Evolutionary conservation across 2,888 invertebrate genomes (phyloP).

Genomic region (Chloromyia formosa): DNA sequence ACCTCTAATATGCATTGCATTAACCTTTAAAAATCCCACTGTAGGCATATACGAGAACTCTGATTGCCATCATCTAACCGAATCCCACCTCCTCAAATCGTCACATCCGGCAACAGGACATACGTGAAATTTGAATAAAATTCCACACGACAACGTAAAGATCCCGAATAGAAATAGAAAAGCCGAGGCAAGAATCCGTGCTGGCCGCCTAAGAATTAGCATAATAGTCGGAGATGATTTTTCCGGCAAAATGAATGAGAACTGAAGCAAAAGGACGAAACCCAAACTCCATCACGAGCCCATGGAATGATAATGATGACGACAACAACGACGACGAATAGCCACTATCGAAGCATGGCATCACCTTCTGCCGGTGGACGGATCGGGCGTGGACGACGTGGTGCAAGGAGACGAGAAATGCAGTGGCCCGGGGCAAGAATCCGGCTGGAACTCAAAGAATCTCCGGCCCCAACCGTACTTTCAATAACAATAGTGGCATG

Average conservation of each 20-base stretch:
- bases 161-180: not conserved
- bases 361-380: not conserved
- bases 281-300: not conserved
- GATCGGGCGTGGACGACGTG: too few species aligned
- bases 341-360: constrained; percentile 8
- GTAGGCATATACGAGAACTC: not conserved
- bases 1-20: not conserved
- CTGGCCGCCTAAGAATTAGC: too few species aligned
- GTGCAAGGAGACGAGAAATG: not conserved
- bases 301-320: constrained; percentile 5
- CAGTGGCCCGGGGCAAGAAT: constrained; percentile 22
- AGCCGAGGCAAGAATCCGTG: constrained; percentile 2
- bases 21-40: not conserved
- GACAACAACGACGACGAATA: not conserved
- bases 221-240: not conserved
- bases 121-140: constrained; percentile 13
- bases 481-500: constrained; percentile 38
- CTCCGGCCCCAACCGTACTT: not conserved
- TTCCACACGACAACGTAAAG: not conserved
- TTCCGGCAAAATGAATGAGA: constrained; percentile 11
- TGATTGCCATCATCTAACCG: not conserved
- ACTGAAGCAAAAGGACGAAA: constrained; percentile 5
- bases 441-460: constrained; percentile 31
- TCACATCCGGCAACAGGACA: too few species aligned
- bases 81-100: not conserved